Evolutionary conservation across 2,113 vertebrate genomes (phyloP).

Genomic region (Nannospalax galili): DNA sequence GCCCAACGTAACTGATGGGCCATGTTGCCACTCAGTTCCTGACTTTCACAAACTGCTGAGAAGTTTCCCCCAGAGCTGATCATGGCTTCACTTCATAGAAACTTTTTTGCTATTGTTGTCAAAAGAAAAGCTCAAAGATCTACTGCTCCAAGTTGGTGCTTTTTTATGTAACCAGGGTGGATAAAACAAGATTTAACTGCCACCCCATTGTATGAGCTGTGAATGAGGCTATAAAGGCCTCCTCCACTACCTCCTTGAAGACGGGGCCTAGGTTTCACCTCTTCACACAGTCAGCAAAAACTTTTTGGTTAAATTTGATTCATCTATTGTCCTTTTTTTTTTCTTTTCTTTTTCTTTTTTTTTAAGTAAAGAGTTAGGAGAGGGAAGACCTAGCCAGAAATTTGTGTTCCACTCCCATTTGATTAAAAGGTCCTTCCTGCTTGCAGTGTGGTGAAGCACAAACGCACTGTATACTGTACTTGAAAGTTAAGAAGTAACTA

Average conservation of each 20-base stretch:
- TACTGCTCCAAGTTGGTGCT: not conserved
- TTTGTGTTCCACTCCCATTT: slow-evolving; percentile 37
- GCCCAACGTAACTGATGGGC: not conserved
- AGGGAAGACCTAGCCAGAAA: slow-evolving; percentile 28
- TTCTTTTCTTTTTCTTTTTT: slow-evolving; percentile 4
- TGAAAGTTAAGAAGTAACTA: slow-evolving; percentile 9
- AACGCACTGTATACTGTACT: slow-evolving; percentile 44
- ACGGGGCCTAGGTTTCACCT: not conserved
- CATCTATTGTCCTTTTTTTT: not conserved
- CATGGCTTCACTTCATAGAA: not conserved
- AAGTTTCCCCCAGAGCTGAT: not conserved
- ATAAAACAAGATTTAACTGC: not conserved
- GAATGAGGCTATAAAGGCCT: not conserved
- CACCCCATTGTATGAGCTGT: no score
- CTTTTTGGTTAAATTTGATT: not conserved
- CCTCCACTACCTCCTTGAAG: not conserved
- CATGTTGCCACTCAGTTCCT: rapidly evolving
- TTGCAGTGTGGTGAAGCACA: not conserved
- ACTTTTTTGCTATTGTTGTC: not conserved
- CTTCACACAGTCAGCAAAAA: slow-evolving; percentile 22
- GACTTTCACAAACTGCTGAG: not conserved
- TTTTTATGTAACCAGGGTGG: not conserved
- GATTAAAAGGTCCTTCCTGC: slow-evolving; percentile 53
- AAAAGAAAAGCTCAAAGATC: not conserved
- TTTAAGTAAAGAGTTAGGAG: not conserved